Conservation (phyloP, 2,888 invertebrate species). For the Xestia xanthographa region DNA sequence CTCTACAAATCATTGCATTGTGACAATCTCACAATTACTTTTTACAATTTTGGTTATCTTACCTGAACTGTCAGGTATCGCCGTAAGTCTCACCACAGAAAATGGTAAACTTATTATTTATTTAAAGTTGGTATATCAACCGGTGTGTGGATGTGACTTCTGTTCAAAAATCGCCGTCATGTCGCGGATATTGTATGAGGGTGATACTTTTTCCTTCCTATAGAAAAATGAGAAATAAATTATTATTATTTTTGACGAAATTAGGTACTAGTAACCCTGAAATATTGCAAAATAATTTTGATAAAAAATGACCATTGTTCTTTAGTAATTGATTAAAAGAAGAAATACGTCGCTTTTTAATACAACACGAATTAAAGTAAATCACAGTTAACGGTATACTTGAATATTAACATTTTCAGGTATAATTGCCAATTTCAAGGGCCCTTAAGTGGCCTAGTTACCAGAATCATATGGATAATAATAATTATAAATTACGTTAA, state of each 20-base stretch:
- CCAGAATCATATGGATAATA: too few species aligned
- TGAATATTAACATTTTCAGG: neutral
- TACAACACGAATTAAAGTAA: constrained; percentile 31
- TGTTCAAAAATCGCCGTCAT: constrained; percentile 96
- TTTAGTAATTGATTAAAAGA: constrained; percentile 41
- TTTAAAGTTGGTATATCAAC: constrained; percentile 69
- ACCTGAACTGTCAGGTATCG: constrained; percentile 11
- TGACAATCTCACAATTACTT: constrained; percentile 15
- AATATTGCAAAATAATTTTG: constrained; percentile 7
- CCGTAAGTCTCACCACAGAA: constrained; percentile 49
- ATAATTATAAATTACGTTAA: too few species aligned
- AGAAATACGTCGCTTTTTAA: constrained; percentile 15
- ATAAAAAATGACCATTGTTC: constrained; percentile 21
- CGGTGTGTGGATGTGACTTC: constrained; percentile 88
- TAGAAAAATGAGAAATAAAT: constrained; percentile 64
- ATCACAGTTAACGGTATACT: constrained; percentile 17
- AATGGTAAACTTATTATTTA: constrained; percentile 52
- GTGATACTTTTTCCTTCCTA: constrained; percentile 93
- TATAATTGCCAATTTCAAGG: constrained; percentile 3
- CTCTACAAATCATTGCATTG: neutral
- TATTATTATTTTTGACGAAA: neutral
- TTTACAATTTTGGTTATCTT: constrained; percentile 32
- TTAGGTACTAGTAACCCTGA: neutral
- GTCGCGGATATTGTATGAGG: constrained; percentile 94
- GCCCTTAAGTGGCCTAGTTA: too few species aligned